These are phyloP conservation scores for Cryptotis parvus DNA, from an alignment of 2,113 vertebrate species.

Conservation along the genomic window DNA sequence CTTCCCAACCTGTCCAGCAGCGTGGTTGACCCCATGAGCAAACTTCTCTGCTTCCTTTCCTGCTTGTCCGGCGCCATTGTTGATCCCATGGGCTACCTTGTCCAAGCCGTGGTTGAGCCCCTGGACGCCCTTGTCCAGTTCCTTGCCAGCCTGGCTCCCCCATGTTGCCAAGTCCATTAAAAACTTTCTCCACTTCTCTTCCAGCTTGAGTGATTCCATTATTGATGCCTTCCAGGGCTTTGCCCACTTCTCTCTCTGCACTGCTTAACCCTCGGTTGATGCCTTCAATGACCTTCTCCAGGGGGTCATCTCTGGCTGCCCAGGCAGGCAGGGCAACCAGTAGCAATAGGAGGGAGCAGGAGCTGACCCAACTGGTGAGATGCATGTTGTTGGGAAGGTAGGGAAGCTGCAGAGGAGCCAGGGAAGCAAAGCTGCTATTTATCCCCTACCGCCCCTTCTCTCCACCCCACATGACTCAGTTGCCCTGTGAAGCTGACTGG, in stretches of 20 bases:
- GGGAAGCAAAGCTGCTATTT: conserved; percentile 72
- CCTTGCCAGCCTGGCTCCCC: conserved; percentile 73
- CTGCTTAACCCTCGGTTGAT: conserved; percentile 79
- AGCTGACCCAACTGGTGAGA: conserved; percentile 45
- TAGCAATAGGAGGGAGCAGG: conserved; percentile 73
- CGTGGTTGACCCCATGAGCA: conserved; percentile 72
- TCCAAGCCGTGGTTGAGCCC: conserved; percentile 74
- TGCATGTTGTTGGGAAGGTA: conserved; percentile 66
- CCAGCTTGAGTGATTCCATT: conserved; percentile 82
- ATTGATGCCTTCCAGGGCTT: conserved; percentile 81
- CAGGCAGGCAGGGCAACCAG: conserved; percentile 57
- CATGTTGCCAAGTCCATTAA: conserved; percentile 73
- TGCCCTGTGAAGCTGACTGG: conserved; percentile 57
- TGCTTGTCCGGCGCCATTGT: conserved; percentile 59
- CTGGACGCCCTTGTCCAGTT: conserved; percentile 67
- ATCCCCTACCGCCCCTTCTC: conserved; percentile 59
- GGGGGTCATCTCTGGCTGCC: conserved; percentile 65
- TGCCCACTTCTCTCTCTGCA: conserved; percentile 78
- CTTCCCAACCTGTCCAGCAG: conserved; percentile 81
- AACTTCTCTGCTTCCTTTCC: conserved; percentile 77
- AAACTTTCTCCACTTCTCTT: conserved; percentile 81
- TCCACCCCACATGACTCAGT: conserved; percentile 80
- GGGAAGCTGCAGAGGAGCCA: conserved; percentile 60
- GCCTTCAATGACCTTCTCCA: conserved; percentile 79
- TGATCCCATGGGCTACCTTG: conserved; percentile 74